Evolutionary conservation across 2,888 invertebrate species (phyloP).

Genomic region (Dascillus cervinus): DNA sequence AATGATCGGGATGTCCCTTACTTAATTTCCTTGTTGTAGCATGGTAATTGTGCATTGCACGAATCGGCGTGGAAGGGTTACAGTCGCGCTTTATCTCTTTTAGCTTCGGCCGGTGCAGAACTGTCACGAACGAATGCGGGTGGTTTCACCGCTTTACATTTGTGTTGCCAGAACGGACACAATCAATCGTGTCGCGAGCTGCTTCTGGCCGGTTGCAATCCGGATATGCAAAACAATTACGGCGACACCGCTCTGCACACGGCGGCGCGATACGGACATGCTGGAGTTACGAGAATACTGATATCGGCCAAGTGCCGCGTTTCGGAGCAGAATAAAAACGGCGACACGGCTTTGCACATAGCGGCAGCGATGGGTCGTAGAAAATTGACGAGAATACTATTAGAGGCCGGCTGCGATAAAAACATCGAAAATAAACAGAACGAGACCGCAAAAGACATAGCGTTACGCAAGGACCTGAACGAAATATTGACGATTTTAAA

Average conservation of each 20-base stretch:
- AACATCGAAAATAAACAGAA: slow-evolving; percentile 73
- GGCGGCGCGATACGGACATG: slow-evolving; percentile 91
- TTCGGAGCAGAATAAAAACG: slow-evolving; percentile 90
- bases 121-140: slow-evolving; percentile 67
- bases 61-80: slow-evolving; percentile 95
- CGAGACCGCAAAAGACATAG: slow-evolving; percentile 86
- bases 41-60: slow-evolving; percentile 90
- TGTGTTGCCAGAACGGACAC: slow-evolving; percentile 94
- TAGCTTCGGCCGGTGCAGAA: slow-evolving; percentile 60
- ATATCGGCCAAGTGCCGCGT: slow-evolving; percentile 80
- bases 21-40: slow-evolving; percentile 47
- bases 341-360: slow-evolving; percentile 90
- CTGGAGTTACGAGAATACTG: slow-evolving; percentile 88
- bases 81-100: slow-evolving; percentile 70
- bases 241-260: slow-evolving; percentile 94
- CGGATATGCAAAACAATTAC: slow-evolving; percentile 89
- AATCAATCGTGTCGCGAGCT: slow-evolving; percentile 89
- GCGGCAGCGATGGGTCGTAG: slow-evolving; percentile 89
- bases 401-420: slow-evolving; percentile 76
- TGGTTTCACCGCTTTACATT: slow-evolving; percentile 89
- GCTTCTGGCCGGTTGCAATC: slow-evolving; percentile 77
- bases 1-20: too few species aligned
- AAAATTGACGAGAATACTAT: slow-evolving; percentile 81
- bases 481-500: slow-evolving; percentile 78
- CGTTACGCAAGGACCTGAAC: slow-evolving; percentile 72